Evolutionary conservation across 2,888 invertebrate genomes (phyloP), one percentile per base, ranked within the genome.

Genomic region (Icerya purchasi): DNA sequence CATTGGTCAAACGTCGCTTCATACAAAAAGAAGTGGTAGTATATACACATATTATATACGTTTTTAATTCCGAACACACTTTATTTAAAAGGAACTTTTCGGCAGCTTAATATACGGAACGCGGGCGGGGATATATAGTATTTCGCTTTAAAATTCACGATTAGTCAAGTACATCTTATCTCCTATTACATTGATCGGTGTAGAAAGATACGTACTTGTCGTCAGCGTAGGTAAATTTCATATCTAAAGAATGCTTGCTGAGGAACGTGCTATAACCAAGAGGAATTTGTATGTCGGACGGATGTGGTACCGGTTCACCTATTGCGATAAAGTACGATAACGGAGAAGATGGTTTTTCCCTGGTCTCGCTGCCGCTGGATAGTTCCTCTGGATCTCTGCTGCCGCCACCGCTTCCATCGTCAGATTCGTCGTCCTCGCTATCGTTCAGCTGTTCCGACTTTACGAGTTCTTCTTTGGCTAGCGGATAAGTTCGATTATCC

Each of bases 151-250:
- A n/a, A n/a, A n/a, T n/a, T n/a, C n/a, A n/a, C n/a, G n/a, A n/a
- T n/a, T n/a, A n/a, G n/a, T n/a, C n/a, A n/a, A n/a, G n/a, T n/a
- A n/a, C n/a, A n/a, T n/a, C n/a, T n/a, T n/a, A n/a, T n/a, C n/a
- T n/a, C n/a, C n/a, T n/a, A n/a, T n/a, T n/a, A n/a, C n/a, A n/a
- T n/a, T n/a, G n/a, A n/a, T n/a, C n/a, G n/a, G n/a, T n/a, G n/a
- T n/a, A n/a, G n/a, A n/a, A n/a, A n/a, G n/a, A n/a, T 36, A 36
- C 36, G 36, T 72, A 93, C 93, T 86, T 85, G 65, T 92, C 91
- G 73, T 94, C 94, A 62, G 86, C 88, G 70, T 90, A 89, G 22
- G 89, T 90, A 69, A 92, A 92, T 70, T 87, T 91, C 92, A 94
- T 93, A 70, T 91, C 90, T 69, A 92, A 76, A 67, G 81, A 84